Conservation (phyloP, 2,888 invertebrate genomes). For the Dolomedes plantarius region DNA sequence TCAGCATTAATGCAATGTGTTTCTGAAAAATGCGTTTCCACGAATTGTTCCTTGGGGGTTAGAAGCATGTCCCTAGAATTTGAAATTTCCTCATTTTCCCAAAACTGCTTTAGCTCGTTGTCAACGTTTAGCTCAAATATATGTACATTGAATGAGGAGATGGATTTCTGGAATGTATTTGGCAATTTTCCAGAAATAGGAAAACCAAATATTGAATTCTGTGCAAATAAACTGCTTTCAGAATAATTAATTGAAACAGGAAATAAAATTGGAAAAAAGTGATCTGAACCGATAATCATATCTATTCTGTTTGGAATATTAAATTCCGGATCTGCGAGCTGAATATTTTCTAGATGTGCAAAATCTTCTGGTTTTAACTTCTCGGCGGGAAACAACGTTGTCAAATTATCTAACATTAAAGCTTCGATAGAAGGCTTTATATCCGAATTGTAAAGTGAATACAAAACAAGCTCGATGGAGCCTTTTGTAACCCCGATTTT, state of each 20-base stretch:
- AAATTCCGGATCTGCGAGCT: not conserved
- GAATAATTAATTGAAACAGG: not conserved
- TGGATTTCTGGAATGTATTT: not conserved
- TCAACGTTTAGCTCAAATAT: conserved; percentile 3
- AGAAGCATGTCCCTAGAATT: not conserved
- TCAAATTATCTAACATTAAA: no score
- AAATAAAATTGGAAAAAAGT: not conserved
- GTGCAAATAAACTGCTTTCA: not conserved
- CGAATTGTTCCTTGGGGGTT: no score
- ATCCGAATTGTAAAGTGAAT: no score
- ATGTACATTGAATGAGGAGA: not conserved
- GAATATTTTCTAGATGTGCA: not conserved
- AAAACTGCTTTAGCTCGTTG: not conserved
- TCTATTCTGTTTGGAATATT: not conserved
- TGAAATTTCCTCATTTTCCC: not conserved
- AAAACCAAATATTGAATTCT: not conserved
- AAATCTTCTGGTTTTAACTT: no score
- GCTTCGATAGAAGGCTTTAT: no score
- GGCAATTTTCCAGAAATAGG: not conserved
- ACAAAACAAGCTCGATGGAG: no score
- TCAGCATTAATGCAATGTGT: no score
- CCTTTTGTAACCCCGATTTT: no score
- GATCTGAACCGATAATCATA: not conserved
- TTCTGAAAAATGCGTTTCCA: no score
- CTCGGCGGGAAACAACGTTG: no score